Base-by-base conservation (phyloP, 2,797 vertebrate genomes). In the Pseudochaenichthys georgianus region DNA sequence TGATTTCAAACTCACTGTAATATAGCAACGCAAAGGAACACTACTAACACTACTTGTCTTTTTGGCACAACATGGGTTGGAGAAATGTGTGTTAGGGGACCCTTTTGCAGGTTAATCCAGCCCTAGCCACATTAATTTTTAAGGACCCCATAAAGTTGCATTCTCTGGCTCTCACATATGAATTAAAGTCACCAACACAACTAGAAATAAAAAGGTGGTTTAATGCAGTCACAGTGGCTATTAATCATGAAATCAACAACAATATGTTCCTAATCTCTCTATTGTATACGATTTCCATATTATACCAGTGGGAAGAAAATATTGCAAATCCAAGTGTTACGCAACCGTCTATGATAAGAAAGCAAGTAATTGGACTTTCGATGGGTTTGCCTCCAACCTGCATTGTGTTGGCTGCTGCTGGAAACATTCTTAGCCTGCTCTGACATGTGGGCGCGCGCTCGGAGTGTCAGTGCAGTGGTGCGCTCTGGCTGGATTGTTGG, bases 391-490 rank as follows among this genome's bases (percentile, higher is more conserved):
- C 43, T n/a, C 1, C 41, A 15, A 46, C 31, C 51, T 21, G 57
- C 52, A 12, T 3, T 12, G n/a, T 16, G 1, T 42, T 31, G 61
- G 43, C 38, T 28, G 57, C 41, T 13, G 75, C 4, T 16, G 75
- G 55, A 28, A 52, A 62, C 90, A 89, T 88, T 90, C 88, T 71
- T 79, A 0, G 84, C 91, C 51, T 93, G 92, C 89, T 83, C 66
- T 4, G 41, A 92, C 91, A 91, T 89, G 93, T 71, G 90, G 77
- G 76, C 86, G 82, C 86, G 82, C 90, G 5, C 85, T 58, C 70
- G 45, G 60, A 48, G 57, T 45, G 85, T 81, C 85, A 77, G 74
- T 80, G 69, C 83, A 72, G 84, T 19, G 6, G 84, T 85, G 88
- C 84, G 80, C 86, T 81, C 79, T 73, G 47, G 38, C 74, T 23